Base-by-base conservation (phyloP, 2,113 vertebrate species). In the Xiphias gladius region DNA sequence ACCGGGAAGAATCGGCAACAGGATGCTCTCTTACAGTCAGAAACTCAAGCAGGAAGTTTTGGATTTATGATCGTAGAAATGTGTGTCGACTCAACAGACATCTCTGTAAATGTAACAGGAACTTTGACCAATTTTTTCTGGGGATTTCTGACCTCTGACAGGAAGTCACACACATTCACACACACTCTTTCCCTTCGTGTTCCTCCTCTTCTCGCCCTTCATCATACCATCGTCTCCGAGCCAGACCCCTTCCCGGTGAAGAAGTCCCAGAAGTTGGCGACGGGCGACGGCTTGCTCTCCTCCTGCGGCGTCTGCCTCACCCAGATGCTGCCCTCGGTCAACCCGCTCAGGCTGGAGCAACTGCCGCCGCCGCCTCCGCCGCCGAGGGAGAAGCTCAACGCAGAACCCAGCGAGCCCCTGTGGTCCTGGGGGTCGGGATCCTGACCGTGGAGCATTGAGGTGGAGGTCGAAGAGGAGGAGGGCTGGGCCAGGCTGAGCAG, bases 141-240 rank as follows among this genome's bases (percentile, higher is more conserved):
- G 16, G 7, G 10, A 7, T 30, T 26, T 64, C 20, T 48, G 43
- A 68, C 67, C 64, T 79, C 61, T 55, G 35, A 52, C 46, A 16
- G 11, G 16, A 43, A 28, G 24, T 4, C 17, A 39, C 3, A 26
- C 30, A 52, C 8, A 28, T 12, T 22, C 52, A 71, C 26, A 12
- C 39, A n/a, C 41, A 5, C 28, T 1, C 52, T 54, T 50, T 58
- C 63, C 50, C 43, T 55, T 61, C 26, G 1, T 4, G 1, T 64
- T 70, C 46, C 8, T 67, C 28, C 4, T 66, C 41, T 50, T 14
- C 69, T n/a, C 13, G 2, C 3, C 73, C 22, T 54, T 71, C 66
- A 67, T 95, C 94, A 96, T 90, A 96, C 95, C 88, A 95, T 86
- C 3, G 95, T 96, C 90, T 96, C 95, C 0, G 95, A 96, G 50